phyloP scores from a whole-genome alignment of 2,888 invertebrate genomes.

The Parascotia fuliginaria region DNA sequence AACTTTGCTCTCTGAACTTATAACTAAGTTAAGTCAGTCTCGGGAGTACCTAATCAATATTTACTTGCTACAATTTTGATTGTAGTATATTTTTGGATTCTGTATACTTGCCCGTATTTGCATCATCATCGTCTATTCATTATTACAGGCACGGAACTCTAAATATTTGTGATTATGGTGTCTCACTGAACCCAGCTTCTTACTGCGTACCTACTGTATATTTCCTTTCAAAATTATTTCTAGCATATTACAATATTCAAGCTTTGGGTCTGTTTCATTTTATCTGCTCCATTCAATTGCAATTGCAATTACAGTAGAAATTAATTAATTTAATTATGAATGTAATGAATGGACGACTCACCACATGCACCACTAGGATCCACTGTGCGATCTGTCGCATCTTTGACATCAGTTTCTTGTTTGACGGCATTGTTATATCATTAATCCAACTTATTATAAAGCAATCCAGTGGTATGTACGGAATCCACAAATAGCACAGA shows the following conservation, averaged over 20 bases:
- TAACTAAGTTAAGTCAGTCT: slow-evolving; percentile 78
- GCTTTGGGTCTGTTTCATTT: no score
- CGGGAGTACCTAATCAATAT: slow-evolving; percentile 70
- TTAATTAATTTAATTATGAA: no score
- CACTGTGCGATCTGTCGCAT: slow-evolving; percentile 79
- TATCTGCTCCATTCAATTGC: slow-evolving; percentile 21
- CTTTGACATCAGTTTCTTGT: slow-evolving; percentile 78
- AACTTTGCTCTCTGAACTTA: slow-evolving; percentile 81
- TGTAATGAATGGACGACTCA: slow-evolving; percentile 55
- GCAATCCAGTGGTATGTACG: slow-evolving; percentile 62
- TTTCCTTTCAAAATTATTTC: no score
- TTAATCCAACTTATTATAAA: slow-evolving; percentile 55
- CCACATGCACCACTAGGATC: slow-evolving; percentile 81
- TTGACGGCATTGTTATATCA: slow-evolving; percentile 75
- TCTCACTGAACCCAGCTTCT: no score
- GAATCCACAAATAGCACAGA: slow-evolving; percentile 79
- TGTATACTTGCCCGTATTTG: slow-evolving; percentile 21
- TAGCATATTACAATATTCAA: no score
- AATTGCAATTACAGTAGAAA: no score
- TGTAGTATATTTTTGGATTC: slow-evolving; percentile 39
- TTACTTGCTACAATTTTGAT: slow-evolving; percentile 52
- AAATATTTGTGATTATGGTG: slow-evolving; percentile 20
- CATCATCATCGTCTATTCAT: slow-evolving; percentile 9
- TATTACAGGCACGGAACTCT: neutral
- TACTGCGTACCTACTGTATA: no score